These are phyloP conservation scores for Apostichopus japonicus DNA, from an alignment of 35 echinoderm and acorn worm genomes.

Conservation along the genomic window DNA sequence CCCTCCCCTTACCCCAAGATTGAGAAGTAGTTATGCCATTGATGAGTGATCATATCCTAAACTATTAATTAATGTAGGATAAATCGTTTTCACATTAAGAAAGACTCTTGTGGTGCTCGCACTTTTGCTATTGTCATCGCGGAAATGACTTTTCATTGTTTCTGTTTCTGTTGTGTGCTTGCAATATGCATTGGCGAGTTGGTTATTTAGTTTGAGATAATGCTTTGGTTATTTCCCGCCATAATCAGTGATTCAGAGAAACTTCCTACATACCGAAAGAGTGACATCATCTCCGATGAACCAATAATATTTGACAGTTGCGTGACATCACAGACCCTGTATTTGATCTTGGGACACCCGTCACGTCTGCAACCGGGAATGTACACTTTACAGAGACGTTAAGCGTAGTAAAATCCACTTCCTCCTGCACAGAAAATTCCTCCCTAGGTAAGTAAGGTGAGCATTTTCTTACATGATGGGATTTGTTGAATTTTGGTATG, in stretches of 20 bases:
- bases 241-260: slow-evolving; percentile 55
- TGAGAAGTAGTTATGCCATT: too few species aligned
- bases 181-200: not conserved
- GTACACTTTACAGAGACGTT: slow-evolving; percentile 3
- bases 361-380: slow-evolving; percentile 51
- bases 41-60: too few species aligned
- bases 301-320: slow-evolving; percentile 38
- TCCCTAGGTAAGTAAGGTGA: slow-evolving; percentile 23
- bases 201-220: not conserved
- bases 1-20: too few species aligned
- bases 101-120: not conserved
- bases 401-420: slow-evolving; percentile 31
- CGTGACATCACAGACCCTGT: slow-evolving; percentile 39
- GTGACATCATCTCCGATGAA: slow-evolving; percentile 36
- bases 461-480: not conserved
- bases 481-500: not conserved
- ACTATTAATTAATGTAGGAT: too few species aligned
- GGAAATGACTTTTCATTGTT: not conserved
- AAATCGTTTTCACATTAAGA: not conserved
- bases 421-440: slow-evolving; percentile 54
- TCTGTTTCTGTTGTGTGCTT: not conserved
- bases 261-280: slow-evolving; percentile 50
- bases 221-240: slow-evolving; percentile 39
- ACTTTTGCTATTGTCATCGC: not conserved
- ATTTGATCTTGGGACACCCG: slow-evolving; percentile 54